Base-by-base conservation (phyloP, 2,888 invertebrate species). In the Metallyticus violacea region DNA sequence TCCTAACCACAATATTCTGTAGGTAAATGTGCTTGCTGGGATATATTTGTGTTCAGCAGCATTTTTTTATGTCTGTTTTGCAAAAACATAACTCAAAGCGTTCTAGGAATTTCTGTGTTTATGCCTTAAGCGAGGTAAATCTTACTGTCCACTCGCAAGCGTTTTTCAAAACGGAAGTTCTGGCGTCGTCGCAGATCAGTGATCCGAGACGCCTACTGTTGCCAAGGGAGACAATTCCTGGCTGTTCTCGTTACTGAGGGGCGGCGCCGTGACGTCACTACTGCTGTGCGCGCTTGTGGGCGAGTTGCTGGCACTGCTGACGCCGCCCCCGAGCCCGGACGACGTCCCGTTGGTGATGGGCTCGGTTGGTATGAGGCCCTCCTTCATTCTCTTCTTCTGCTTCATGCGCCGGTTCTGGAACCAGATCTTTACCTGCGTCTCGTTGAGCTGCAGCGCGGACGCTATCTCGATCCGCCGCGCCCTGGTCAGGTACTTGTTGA, bases 391-490 rank as follows among this genome's bases (percentile, higher is more conserved):
- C 91, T 99, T 99, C 94, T 99, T 99, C 91, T 98, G 98, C 92
- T 99, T 99, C 99, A 99, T 99, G 90, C 99, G 94, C 89, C 99
- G 94, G 91, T 99, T 99, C 92, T 99, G 99, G 91, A 99, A 99
- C 99, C 99, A 99, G 89, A 99, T 99, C 92, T 99, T 98, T 76
- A 97, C 96, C 93, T 99, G 99, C 1, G 99, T 99, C 92, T 99
- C 99, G 92, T 99, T 99, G 85, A 99, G 95, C 91, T 98, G 98
- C 86, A 99, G 93, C 3, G 98, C 97, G 2, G 98, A 97, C 0
- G 99, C 99, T 89, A 99, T 99, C 93, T 99, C 99, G 91, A 99
- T 99, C 90, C 99, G 94, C 89, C 99, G 93, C 77, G 99, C 99
- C 89, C 99, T 93, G 77, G 99, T 99, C 90, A 99, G 95, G 93